Evolutionary conservation across 2,888 invertebrate species (phyloP), one percentile per base, ranked within the genome.

Genomic region (Dusona sp.): DNA sequence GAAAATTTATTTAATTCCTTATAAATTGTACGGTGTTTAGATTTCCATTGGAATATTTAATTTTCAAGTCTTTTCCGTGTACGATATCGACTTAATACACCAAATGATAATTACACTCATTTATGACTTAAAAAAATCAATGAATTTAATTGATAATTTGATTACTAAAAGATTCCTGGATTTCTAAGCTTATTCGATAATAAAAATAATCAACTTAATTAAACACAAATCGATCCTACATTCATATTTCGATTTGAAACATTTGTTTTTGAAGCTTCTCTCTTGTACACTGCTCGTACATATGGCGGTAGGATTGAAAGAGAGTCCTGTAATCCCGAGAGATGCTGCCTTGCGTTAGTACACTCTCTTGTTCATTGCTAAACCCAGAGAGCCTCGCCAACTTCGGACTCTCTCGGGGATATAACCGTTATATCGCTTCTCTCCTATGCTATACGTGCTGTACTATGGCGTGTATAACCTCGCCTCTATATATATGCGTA

Each of bases 361-460:
- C 74, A 83, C 78, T 38, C 80, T 81, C 65, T 80, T 80, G 86
- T 83, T 81, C 85, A 79, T 83, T 77, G 86, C 86, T 77, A 77
- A 83, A 74, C 80, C 45, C 42, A 75, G 77, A 64, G 48, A 54
- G 65, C 61, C 77, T 72, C 72, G 72, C 77, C 86, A 68, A 80
- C 86, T 86, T 65, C 78, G 36, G 79, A 79, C 75, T 74, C 80
- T 61, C 80, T 51, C 57, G 22, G 74, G 73, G 36, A 81, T 74
- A 81, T 79, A 86, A 86, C 86, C 86, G 86, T 86, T 86, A 86
- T 68, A 86, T 83, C 72, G 83, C 83, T 83, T 83, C 79, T 83
- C 79, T 68, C 67, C 48, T 80, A n/a, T 74, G 54, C 61, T 54
- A 72, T 73, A 77, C 83, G 77, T 80, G 67, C 78, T 67, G 57